Evolutionary conservation across 2,888 invertebrate species (phyloP), one percentile per base, ranked within the genome.

Genomic region (Dichetophora obliterata): DNA sequence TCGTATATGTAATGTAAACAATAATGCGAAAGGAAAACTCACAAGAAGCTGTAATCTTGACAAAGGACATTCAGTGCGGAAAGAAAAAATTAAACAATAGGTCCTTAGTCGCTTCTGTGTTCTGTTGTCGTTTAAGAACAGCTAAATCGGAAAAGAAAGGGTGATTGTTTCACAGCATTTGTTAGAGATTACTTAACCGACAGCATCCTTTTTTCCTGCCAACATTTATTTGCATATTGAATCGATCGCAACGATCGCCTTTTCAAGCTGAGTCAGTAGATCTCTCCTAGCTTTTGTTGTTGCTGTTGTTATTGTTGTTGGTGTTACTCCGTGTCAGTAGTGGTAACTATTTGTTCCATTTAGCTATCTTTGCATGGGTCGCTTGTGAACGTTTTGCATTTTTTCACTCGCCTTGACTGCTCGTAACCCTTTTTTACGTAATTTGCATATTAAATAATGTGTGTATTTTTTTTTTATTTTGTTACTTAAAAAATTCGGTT

Each of bases 191-290:
- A 24, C 71, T 59, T 43, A 59, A 19, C 19, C 48, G 73, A 16
- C 71, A 71, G 71, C 54, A 73, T 73, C 50, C 63, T 61, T 24
- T 27, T 19, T 31, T 54, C 3, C 16, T 27, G 48, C 31, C 50
- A 63, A 22, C 54, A 50, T 65, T 54, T 50, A 50, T 65, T 54
- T 65, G 65, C 19, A 16, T 65, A 65, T 65, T 65, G 65, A 52
- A 74, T 61, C 19, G 9, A 24, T 19, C 52, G 52, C 31, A 14
- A 31, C 73, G 74, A 74, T 74, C 74, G 74, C 50, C 74, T 74
- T 74, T 74, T 74, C 74, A 74, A 74, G 74, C 50, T 24, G 48
- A 63, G 68, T 9, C 68, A 24, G 50, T 48, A n/a, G n/a, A n/a
- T n/a, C n/a, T n/a, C n/a, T n/a, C n/a, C n/a, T n/a, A n/a, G n/a